These are phyloP conservation scores for Eleginops maclovinus DNA, from an alignment of 2,113 vertebrate genomes.

Conservation along the genomic window DNA sequence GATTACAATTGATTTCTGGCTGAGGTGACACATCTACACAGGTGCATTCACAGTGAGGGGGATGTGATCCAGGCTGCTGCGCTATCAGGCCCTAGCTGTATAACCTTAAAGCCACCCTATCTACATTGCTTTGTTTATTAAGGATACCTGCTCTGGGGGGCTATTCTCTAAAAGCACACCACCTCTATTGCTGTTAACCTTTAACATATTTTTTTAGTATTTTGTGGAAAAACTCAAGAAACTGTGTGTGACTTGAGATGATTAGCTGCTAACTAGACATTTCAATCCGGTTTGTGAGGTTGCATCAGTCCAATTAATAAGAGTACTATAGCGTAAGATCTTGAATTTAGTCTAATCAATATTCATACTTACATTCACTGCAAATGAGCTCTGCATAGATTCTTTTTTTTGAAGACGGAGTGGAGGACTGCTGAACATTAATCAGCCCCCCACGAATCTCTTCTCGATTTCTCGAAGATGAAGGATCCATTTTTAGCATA, in stretches of 20 bases:
- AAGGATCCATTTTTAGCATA: neutral
- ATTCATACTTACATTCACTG: neutral
- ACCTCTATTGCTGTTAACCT: neutral
- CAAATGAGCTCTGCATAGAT: neutral
- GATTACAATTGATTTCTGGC: slow-evolving; percentile 45
- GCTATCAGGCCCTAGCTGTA: neutral
- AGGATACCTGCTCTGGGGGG: neutral
- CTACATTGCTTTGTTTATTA: neutral
- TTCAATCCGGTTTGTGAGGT: neutral
- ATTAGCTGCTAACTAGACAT: neutral
- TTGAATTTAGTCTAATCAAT: neutral
- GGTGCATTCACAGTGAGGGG: slow-evolving; percentile 8
- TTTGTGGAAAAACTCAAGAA: neutral
- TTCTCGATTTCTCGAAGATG: neutral
- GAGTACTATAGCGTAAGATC: neutral
- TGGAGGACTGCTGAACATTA: neutral
- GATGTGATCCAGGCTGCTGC: slow-evolving; percentile 27
- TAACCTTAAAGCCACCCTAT: neutral
- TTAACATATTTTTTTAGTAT: neutral
- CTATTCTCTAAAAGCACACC: neutral
- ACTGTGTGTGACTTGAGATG: neutral
- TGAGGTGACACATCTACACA: slow-evolving; percentile 29
- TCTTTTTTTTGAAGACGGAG: neutral
- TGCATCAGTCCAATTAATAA: neutral
- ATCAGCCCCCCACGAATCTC: neutral